These are phyloP conservation scores for Palythoa grandis DNA, from an alignment of 92 coral and sea anemone species.

Conservation along the genomic window DNA sequence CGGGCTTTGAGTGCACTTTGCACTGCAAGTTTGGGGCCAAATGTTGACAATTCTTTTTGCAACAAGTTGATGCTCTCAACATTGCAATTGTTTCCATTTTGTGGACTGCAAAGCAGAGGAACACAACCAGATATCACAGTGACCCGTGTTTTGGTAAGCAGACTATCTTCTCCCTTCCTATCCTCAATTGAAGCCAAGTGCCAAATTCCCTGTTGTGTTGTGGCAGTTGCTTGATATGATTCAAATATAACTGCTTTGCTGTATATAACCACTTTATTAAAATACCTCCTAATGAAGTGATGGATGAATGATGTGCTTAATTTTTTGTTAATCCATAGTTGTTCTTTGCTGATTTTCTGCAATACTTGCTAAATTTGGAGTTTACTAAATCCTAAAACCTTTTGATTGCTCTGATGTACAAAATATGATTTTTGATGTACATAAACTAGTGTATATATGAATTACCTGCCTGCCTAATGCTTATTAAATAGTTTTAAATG, in stretches of 20 bases:
- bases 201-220: background rate
- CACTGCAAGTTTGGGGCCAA: background rate
- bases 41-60: background rate
- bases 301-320: conserved; percentile 36
- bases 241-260: conserved; percentile 8
- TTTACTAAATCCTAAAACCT: background rate
- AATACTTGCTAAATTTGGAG: background rate
- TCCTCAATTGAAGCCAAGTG: conserved; percentile 1
- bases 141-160: conserved; percentile 36
- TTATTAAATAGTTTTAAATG: no score
- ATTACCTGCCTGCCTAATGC: no score
- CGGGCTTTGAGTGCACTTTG: background rate
- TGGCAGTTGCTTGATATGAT: conserved; percentile 12
- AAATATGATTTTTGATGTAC: no score
- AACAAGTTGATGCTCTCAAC: conserved; percentile 26
- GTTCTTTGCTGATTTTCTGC: background rate
- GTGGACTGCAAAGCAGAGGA: conserved; percentile 16
- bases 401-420: no score
- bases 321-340: background rate
- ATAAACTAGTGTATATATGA: no score
- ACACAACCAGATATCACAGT: background rate
- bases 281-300: conserved; percentile 11
- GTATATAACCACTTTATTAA: conserved; percentile 9
- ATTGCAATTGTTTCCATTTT: background rate
- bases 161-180: background rate